phyloP scores from a whole-genome alignment of 2,113 vertebrate species.

The Sclerurus mexicanus region DNA sequence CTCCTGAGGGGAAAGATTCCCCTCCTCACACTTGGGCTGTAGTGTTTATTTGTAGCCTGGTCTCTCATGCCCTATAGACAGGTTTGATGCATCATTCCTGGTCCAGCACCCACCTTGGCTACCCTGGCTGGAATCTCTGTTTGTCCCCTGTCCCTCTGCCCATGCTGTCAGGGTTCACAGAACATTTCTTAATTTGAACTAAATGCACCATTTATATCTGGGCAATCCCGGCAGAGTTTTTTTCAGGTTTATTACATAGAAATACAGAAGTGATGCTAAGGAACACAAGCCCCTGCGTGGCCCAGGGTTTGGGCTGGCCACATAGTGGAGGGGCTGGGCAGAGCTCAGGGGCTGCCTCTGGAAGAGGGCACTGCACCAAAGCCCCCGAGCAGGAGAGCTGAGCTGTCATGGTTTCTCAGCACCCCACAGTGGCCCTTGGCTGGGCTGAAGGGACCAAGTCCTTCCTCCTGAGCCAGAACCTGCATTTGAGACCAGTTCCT shows the following conservation, averaged over 20 bases:
- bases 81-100: background rate
- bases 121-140: background rate
- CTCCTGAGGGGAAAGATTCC: background rate
- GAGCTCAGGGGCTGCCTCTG: background rate
- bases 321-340: background rate
- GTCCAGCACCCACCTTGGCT: background rate
- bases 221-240: background rate
- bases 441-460: background rate
- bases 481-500: fast-evolving
- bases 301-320: background rate
- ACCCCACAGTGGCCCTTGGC: background rate
- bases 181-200: background rate
- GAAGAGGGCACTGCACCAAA: background rate
- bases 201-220: background rate
- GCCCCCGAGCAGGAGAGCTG: background rate
- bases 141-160: background rate
- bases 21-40: background rate
- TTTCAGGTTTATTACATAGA: background rate
- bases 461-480: background rate
- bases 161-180: fast-evolving
- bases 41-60: background rate
- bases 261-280: background rate
- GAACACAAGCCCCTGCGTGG: fast-evolving
- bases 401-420: background rate
- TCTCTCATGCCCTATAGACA: background rate